Conservation (phyloP, 2,797 vertebrate genomes). For the Meriones psammophilus region DNA sequence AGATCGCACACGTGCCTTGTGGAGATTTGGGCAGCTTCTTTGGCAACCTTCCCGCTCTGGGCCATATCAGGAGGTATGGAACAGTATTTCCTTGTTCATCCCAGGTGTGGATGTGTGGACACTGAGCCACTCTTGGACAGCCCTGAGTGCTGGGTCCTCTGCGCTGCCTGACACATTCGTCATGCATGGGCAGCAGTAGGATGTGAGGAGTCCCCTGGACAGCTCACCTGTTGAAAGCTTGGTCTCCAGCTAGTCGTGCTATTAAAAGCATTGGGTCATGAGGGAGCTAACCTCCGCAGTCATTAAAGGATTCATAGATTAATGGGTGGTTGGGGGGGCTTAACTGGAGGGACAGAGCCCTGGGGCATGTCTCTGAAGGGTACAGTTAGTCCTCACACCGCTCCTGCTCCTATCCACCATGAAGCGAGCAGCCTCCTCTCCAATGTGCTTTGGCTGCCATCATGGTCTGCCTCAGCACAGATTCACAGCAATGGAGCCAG, state of each 20-base stretch:
- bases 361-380: not conserved
- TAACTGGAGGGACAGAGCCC: not conserved
- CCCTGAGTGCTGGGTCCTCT: not conserved
- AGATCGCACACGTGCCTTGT: not conserved
- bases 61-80: not conserved
- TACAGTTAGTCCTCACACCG: not conserved
- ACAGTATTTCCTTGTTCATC: not conserved
- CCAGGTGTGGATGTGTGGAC: not conserved
- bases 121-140: not conserved
- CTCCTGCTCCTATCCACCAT: not conserved
- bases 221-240: not conserved
- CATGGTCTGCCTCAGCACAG: not conserved
- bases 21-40: not conserved
- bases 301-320: not conserved
- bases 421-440: not conserved
- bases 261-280: not conserved
- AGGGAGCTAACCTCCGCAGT: not conserved
- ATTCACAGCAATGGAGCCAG: not conserved
- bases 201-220: not conserved
- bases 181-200: not conserved
- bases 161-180: not conserved
- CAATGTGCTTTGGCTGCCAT: not conserved
- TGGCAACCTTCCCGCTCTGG: not conserved
- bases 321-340: not conserved
- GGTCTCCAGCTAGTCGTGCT: not conserved